These are phyloP conservation scores for Bufotes viridis DNA, from an alignment of 2,797 vertebrate species.

Conservation along the genomic window DNA sequence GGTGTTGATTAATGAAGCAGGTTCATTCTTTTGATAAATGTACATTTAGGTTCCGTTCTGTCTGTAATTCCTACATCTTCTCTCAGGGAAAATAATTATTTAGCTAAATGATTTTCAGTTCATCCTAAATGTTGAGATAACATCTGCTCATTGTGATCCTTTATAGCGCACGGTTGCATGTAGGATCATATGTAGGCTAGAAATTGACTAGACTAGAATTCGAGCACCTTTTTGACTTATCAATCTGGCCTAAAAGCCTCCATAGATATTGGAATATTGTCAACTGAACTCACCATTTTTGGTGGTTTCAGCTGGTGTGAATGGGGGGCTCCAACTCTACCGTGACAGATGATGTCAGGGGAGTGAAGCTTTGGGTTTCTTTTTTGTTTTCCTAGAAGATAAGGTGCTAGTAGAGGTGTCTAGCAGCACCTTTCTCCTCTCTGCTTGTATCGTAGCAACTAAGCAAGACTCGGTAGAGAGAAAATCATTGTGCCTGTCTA, in stretches of 20 bases:
- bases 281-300: no score
- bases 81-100: conserved; percentile 15
- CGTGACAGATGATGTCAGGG: no score
- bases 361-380: no score
- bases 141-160: conserved; percentile 5
- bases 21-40: conserved; percentile 36
- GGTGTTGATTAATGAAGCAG: conserved; percentile 28
- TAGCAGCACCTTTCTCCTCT: no score
- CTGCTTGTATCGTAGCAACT: no score
- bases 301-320: no score
- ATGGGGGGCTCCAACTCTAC: no score
- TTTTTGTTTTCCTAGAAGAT: no score
- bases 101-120: background rate
- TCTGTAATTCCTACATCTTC: conserved; percentile 2
- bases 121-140: background rate
- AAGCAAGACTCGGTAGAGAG: no score
- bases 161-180: background rate
- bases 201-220: background rate
- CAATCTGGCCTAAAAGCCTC: background rate
- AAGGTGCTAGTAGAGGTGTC: no score
- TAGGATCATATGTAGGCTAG: background rate
- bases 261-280: background rate
- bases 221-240: background rate
- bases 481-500: no score
- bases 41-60: conserved; percentile 45